Evolutionary conservation across 1,140 invertebrate genomes (phyloP).

Genomic region (Steinernema feltiae): DNA sequence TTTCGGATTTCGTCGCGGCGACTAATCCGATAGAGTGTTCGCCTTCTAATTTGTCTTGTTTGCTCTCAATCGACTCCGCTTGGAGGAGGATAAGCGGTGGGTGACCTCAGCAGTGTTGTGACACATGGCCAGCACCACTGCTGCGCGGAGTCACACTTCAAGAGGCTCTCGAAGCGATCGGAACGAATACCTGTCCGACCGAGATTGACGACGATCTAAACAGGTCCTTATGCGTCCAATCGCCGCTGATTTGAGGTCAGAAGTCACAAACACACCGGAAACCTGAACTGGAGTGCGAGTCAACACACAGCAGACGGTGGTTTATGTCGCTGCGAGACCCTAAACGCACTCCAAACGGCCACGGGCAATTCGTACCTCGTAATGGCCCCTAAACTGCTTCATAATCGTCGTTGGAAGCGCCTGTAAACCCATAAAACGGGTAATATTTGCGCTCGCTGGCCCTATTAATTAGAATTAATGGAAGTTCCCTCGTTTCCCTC

Average conservation of each 20-base stretch:
- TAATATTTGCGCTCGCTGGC: neutral
- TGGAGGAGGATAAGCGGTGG: neutral
- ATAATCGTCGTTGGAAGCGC: neutral
- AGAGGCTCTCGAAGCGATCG: neutral
- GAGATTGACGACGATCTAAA: neutral
- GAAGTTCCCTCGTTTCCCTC: neutral
- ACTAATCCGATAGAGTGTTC: slow-evolving; percentile 14
- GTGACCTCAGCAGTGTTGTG: neutral
- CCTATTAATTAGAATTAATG: slow-evolving; percentile 8
- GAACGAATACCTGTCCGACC: neutral
- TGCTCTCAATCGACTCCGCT: neutral
- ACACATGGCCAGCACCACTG: neutral
- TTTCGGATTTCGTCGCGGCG: neutral
- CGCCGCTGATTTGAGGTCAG: no score
- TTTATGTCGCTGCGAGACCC: no score
- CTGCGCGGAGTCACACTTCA: slow-evolving; percentile 5
- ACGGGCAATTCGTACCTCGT: neutral
- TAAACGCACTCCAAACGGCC: no score
- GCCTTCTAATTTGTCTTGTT: slow-evolving; percentile 11
- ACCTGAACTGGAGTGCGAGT: no score
- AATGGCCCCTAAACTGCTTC: neutral
- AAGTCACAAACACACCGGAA: no score
- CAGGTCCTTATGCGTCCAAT: slow-evolving; percentile 8
- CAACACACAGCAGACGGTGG: no score
- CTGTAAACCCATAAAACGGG: neutral